Evolutionary conservation across 64 coral and sea anemone genomes (phyloP), one percentile per base, ranked within the genome.

Genomic region (Dendrophyllia cribrosa): DNA sequence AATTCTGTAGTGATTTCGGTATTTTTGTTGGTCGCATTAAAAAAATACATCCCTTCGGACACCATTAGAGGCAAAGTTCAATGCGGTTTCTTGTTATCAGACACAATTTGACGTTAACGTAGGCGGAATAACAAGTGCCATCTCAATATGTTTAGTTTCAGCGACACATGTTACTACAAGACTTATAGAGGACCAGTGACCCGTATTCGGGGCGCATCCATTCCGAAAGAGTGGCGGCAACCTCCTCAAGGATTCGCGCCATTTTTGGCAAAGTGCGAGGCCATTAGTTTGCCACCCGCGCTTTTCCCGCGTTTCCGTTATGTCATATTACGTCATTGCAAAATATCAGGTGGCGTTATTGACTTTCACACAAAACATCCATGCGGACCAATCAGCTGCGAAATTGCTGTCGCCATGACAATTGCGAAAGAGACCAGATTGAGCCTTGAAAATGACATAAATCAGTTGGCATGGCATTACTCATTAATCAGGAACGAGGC

Each of bases 381-480:
- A 0, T 9, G 10, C 1, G 60, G 64, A 15, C 80, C 61, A 84
- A 84, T 67, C 61, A 67, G 62, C 44, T 21, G 19, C 19, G 16
- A 22, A 5, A 17, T 51, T 48, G 58, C 20, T 84, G 80, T 84
- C 62, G 61, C 80, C 80, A 84, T 84, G 80, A 84, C 80, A 66
- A 84, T 68, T 8, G 59, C 26, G 60, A 61, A 84, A 65, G 80
- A 48, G 20, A 84, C 58, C 80, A 68, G 62, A 84, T 67, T 50
- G 20, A 68, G 45, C 13, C 58, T 63, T 20, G 16, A 67, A 51
- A 22, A 84, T 84, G 80, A 84, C 80, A 84, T 84, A 60, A 84
- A 67, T 66, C 80, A 19, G 44, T 49, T 84, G 80, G 80, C 62
- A 84, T 84, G 80, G 61, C 60, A 84, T 84, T 84, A 84, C 80